Evolutionary conservation across 2,113 vertebrate genomes (phyloP), one percentile per base, ranked within the genome.

Genomic region (Pleuronectes platessa): DNA sequence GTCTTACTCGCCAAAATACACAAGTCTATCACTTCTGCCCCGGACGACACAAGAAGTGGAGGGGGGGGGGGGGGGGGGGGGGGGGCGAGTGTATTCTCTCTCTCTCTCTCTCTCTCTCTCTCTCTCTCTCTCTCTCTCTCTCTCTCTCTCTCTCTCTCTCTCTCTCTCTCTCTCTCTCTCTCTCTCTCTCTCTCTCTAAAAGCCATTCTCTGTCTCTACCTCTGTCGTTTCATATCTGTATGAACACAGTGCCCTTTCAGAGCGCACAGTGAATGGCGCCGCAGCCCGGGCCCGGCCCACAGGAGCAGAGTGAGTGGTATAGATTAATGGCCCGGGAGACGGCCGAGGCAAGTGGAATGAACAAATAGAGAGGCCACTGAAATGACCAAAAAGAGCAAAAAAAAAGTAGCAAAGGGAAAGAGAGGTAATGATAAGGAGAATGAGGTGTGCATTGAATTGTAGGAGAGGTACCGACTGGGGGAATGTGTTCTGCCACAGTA

Each of bases 291-390:
- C 72, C 82, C 61, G 77, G 81, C 82, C 83, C 88, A 73, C 62
- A 85, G 79, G 84, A 81, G 76, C 23, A 23, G 75, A 78, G 81
- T 81, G 63, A 84, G 82, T 71, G 17, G 68, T 75, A 77, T 81
- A 83, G 89, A 92, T 88, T 88, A 91, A 89, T 87, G 87, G 76
- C 86, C 87, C 78, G 10, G 80, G 88, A 90, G 89, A 92, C 78
- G 81, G 80, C 82, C 64, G n/a, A 60, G 76, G 79, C 86, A 81
- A 89, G 88, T 88, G 83, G 84, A 89, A 88, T 86, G 89, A 90
- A 86, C 88, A 88, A 89, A 87, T 78, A 84, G 69, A 79, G 84
- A 79, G 83, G 67, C 68, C 63, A 56, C 62, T 79, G 78, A 84
- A 84, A 91, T 78, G 75, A 71, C 67, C 61, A 59, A 40, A 60